These are phyloP conservation scores for Poecile atricapillus DNA, from an alignment of 2,113 vertebrate species.

Conservation along the genomic window DNA sequence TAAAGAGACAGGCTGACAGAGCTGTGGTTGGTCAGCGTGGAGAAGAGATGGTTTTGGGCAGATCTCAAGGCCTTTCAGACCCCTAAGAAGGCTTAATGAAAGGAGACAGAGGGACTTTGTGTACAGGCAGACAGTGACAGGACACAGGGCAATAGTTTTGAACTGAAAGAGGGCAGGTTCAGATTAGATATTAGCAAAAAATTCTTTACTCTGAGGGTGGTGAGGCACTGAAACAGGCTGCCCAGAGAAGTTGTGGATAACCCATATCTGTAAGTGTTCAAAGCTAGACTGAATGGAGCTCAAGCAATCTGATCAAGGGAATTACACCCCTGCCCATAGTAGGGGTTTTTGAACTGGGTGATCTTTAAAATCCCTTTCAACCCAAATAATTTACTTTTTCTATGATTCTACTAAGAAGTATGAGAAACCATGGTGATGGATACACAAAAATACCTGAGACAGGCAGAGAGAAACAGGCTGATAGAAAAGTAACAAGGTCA, in stretches of 20 bases:
- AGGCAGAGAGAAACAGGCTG: not conserved
- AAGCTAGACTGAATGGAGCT: not conserved
- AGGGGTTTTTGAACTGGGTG: not conserved
- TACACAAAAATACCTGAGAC: not conserved
- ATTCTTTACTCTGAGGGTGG: not conserved
- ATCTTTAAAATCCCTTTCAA: not conserved
- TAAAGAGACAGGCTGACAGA: not conserved
- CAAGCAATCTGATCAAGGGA: not conserved
- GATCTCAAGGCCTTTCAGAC: not conserved
- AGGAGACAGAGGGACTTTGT: not conserved
- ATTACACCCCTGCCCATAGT: not conserved
- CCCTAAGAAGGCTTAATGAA: not conserved
- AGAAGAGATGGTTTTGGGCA: not conserved
- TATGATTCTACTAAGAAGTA: not conserved
- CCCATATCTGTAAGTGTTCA: not conserved
- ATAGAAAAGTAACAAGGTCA: conserved; percentile 4
- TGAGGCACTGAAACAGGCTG: not conserved
- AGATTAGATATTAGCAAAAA: not conserved
- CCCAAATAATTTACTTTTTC: not conserved
- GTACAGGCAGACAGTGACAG: too few species aligned
- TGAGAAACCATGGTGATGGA: not conserved
- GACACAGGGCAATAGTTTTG: not conserved
- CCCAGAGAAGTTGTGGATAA: not conserved
- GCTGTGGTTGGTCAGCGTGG: not conserved
- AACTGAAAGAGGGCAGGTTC: not conserved